Evolutionary conservation across 1,140 invertebrate species (phyloP).

Genomic region (Zaprionus capensis): DNA sequence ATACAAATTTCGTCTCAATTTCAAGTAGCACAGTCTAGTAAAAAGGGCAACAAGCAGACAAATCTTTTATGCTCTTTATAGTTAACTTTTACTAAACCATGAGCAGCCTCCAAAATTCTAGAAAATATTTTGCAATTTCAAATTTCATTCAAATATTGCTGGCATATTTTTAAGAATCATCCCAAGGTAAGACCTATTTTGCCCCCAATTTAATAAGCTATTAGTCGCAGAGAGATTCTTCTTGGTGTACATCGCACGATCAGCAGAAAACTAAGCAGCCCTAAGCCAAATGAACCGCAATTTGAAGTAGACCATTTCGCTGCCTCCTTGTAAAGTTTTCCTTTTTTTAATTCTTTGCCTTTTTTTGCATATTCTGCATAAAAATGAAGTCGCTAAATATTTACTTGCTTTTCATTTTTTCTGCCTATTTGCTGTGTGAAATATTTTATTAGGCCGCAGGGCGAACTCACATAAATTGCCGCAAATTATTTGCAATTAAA

Average conservation of each 20-base stretch:
- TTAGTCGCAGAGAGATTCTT: neutral
- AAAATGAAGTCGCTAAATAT: constrained; percentile 39
- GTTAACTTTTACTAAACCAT: neutral
- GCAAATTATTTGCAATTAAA: constrained; percentile 4
- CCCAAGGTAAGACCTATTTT: no score
- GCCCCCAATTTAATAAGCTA: no score
- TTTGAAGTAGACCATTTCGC: constrained; percentile 5
- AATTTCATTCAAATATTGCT: no score
- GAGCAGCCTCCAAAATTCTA: neutral
- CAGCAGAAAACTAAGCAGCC: constrained; percentile 27
- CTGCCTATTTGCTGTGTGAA: neutral
- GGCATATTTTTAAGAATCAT: no score
- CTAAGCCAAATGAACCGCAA: constrained; percentile 29
- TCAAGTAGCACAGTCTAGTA: neutral
- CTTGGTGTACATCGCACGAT: neutral
- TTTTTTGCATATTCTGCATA: constrained; percentile 32
- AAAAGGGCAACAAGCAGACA: neutral
- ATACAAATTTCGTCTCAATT: constrained; percentile 5
- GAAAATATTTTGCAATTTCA: neutral
- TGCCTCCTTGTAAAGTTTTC: constrained; percentile 2
- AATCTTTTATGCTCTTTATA: neutral
- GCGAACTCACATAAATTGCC: neutral
- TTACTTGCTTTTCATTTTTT: constrained; percentile 12
- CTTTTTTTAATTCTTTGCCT: constrained; percentile 7
- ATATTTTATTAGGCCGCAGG: neutral